A percentile compares a stretch with the other conserved stretches of the same genome.
Evolutionary conservation across 2,888 invertebrate species (phyloP).

Genomic region (Ditylenchus weischeri): DNA sequence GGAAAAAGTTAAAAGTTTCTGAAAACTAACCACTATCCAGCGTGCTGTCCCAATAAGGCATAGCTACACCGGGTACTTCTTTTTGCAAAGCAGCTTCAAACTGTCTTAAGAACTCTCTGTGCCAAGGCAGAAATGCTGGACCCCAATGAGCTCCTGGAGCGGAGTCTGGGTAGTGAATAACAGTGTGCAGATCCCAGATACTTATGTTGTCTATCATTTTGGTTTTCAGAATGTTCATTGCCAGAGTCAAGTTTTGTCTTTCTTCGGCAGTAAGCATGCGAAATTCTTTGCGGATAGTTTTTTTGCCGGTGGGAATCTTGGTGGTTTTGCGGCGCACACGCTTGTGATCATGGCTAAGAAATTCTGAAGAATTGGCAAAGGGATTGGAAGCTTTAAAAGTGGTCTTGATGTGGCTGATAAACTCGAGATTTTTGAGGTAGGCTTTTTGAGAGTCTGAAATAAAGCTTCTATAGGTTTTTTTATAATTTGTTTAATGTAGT

Average conservation of each 20-base stretch:
- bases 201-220: constrained; percentile 52
- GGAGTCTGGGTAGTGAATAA: constrained; percentile 46
- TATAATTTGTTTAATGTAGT: background rate
- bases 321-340: constrained; percentile 39
- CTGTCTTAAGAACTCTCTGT: constrained; percentile 56
- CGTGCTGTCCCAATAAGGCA: constrained; percentile 58
- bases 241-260: constrained; percentile 24
- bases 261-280: constrained; percentile 28
- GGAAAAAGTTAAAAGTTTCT: background rate
- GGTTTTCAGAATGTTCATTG: constrained; percentile 51
- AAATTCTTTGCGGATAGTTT: constrained; percentile 31
- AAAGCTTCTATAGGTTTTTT: background rate
- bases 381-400: background rate
- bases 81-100: constrained; percentile 55
- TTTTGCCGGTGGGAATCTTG: constrained; percentile 12
- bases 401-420: background rate
- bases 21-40: constrained; percentile 48
- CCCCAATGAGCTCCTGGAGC: constrained; percentile 47
- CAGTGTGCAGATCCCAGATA: constrained; percentile 54
- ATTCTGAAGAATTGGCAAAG: background rate
- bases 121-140: constrained; percentile 57
- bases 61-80: constrained; percentile 46
- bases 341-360: constrained; percentile 36
- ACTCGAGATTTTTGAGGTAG: constrained; percentile 12
- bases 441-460: constrained; percentile 27